A percentile compares a stretch with the other conserved stretches of the same genome.
These are phyloP conservation scores for Eubasilissa regina DNA, from an alignment of 1,140 invertebrate species.

Conservation along the genomic window DNA sequence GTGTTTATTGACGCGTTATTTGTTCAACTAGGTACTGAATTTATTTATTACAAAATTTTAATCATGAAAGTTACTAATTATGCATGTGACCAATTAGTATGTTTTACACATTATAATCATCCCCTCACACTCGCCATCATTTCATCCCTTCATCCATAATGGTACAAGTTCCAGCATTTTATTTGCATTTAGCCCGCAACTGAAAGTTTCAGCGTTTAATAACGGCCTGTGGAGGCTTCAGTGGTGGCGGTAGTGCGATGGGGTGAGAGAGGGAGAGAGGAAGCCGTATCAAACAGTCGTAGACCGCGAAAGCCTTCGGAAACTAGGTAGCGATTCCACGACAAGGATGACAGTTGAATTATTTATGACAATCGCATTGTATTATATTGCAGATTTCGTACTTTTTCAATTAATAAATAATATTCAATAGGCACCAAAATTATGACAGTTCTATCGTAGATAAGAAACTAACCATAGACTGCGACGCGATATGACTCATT, in stretches of 20 bases:
- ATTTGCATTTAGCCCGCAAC: slow-evolving; percentile 17
- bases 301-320: slow-evolving; percentile 24
- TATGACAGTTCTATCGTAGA: too few species aligned
- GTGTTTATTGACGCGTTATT: too few species aligned
- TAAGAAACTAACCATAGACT: too few species aligned
- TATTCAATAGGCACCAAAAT: too few species aligned
- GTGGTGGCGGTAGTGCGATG: background rate
- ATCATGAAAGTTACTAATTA: too few species aligned
- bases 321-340: slow-evolving; percentile 2
- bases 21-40: too few species aligned
- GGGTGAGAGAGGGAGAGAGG: background rate
- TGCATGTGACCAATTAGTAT: too few species aligned
- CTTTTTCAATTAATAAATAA: too few species aligned
- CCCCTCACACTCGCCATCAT: background rate
- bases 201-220: slow-evolving; percentile 36
- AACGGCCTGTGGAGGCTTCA: slow-evolving; percentile 17
- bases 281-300: slow-evolving; percentile 34
- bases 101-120: background rate
- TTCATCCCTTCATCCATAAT: slow-evolving; percentile 6
- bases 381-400: too few species aligned
- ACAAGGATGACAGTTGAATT: background rate
- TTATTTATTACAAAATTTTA: too few species aligned
- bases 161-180: slow-evolving; percentile 27
- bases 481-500: too few species aligned
- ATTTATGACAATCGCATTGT: background rate